phyloP scores from a whole-genome alignment of 1,140 invertebrate species.

The Drosophila kanapiae region DNA sequence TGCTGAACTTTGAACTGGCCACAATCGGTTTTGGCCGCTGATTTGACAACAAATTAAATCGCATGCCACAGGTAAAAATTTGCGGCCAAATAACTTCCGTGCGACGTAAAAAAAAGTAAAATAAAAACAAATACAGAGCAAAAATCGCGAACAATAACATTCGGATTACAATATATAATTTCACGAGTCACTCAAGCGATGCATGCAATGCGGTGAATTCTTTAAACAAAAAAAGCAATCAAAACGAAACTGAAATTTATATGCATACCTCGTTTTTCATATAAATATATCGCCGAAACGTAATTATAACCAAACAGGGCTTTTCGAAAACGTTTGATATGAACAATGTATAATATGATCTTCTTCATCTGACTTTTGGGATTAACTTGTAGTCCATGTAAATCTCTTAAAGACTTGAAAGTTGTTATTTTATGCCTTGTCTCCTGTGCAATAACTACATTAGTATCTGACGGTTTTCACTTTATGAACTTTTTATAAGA shows the following conservation, averaged over 20 bases:
- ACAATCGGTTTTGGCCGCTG: slow-evolving; percentile 15
- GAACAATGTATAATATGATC: neutral
- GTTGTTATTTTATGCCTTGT: neutral
- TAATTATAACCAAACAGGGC: slow-evolving; percentile 2
- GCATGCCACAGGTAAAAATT: slow-evolving; percentile 55
- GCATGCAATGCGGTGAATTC: slow-evolving; percentile 61
- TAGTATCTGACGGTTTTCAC: slow-evolving; percentile 19
- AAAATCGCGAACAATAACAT: slow-evolving; percentile 43
- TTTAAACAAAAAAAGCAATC: slow-evolving; percentile 23
- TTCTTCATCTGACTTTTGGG: neutral
- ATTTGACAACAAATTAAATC: slow-evolving; percentile 36
- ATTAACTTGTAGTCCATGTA: too few species aligned
- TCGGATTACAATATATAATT: slow-evolving; percentile 52
- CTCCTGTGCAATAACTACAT: slow-evolving; percentile 10
- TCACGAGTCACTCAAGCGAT: slow-evolving; percentile 54
- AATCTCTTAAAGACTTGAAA: neutral
- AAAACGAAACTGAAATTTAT: slow-evolving; percentile 31
- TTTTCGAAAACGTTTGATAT: neutral
- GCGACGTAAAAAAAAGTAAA: slow-evolving; percentile 22
- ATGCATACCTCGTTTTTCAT: slow-evolving; percentile 1
- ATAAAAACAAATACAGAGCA: slow-evolving; percentile 15
- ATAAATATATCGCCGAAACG: neutral
- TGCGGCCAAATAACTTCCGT: slow-evolving; percentile 64
- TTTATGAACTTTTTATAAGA: slow-evolving; percentile 44
- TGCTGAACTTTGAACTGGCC: slow-evolving; percentile 46